Conservation (phyloP, 2,113 vertebrate species). For the Tursiops truncatus region DNA sequence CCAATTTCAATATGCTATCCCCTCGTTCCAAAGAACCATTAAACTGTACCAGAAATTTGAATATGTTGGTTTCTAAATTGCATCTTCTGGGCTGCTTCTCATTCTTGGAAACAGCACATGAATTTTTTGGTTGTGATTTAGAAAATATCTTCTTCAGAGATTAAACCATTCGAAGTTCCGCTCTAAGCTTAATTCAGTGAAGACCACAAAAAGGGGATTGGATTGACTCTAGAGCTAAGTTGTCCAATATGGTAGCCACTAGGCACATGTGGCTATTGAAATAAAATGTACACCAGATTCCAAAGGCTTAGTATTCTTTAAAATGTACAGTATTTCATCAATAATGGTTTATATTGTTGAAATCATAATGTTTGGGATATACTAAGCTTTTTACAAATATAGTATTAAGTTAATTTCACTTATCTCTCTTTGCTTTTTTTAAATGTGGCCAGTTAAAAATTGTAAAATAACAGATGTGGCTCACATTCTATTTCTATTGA, state of each 20-base stretch:
- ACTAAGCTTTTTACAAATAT: neutral
- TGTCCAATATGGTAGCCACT: neutral
- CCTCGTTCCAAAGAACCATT: neutral
- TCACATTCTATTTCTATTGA: neutral
- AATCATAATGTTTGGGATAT: neutral
- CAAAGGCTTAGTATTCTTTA: neutral
- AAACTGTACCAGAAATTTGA: neutral
- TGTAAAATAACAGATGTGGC: neutral
- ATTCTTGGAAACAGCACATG: neutral
- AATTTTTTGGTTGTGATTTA: neutral
- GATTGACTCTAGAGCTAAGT: neutral
- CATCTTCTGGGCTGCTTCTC: constrained; percentile 16
- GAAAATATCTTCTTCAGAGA: neutral
- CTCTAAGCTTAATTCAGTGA: neutral
- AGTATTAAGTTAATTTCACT: neutral
- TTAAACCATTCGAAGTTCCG: neutral
- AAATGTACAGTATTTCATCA: neutral
- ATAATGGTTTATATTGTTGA: neutral
- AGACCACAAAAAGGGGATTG: neutral
- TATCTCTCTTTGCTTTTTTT: neutral
- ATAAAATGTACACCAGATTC: neutral
- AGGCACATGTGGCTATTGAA: neutral
- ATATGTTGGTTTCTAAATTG: neutral
- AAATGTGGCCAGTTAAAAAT: neutral
- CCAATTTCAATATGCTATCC: neutral